Base-by-base conservation (phyloP, 2,888 invertebrate genomes). In the Eledone cirrhosa region DNA sequence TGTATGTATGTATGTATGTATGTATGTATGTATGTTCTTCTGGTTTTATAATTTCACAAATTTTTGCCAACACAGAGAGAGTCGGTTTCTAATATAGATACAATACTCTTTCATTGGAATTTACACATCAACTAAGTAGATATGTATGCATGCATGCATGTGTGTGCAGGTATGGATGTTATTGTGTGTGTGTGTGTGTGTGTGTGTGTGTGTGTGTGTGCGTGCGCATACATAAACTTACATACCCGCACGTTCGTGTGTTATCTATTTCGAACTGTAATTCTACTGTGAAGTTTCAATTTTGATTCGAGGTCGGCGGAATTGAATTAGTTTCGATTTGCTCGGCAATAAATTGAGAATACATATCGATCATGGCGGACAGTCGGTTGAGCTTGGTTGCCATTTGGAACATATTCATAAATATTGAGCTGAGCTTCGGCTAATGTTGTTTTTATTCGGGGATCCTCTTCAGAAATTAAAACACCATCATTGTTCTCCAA, bases 301-400 rank as follows among this genome's bases (percentile, higher is more conserved):
- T 24, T 27, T 7, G n/a, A 63, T 19, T 27, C 27, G 22, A n/a
- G n/a, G n/a, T 11, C 11, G 27, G 1, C 27, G 1, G 13, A 11
- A 11, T 63, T n/a, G 5, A 16, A 22, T 72, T 41, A 13, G 41
- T 72, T 72, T 5, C 72, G 22, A n/a, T 72, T 4, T 11, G 72
- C 72, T 72, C 72, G 29, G n/a, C 72, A 72, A 31, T 72, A 41
- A 33, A 72, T 41, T n/a, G 72, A 72, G 31, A 72, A n/a, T 16
- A 72, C 16, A 41, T 33, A 72, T 5, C 41, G 72, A 33, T 72
- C 41, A 5, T 72, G 72, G 31, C 22, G 72, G 1, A 72, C 72
- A 22, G 33, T 72, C 19, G 72, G 72, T 33, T 22, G 22, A 22
- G 22, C 16, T 24, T 72, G 29, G n/a, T 41, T 41, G n/a, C 7